Evolutionary conservation across 2,888 invertebrate genomes (phyloP), one percentile per base, ranked within the genome.

Genomic region (Plutella xylostella): DNA sequence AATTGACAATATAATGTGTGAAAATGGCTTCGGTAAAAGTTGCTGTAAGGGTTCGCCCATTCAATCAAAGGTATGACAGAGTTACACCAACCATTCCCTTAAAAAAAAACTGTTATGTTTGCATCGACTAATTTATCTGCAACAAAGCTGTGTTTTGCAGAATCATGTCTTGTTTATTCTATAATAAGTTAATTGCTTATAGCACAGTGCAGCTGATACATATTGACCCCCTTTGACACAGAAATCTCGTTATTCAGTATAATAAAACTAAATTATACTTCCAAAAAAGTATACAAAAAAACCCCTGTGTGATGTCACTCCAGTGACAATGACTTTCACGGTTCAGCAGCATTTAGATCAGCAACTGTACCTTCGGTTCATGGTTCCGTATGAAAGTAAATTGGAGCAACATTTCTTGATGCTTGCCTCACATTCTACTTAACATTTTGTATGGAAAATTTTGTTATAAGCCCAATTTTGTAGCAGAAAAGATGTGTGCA

Each of bases 21-120:
- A 85, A 66, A 78, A 94, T 94, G 94, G 94, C 95, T 68, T 95
- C 95, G 61, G 92, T 96, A 65, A 94, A 94, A 88, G 94, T 94
- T 70, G 94, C 94, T 65, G 94, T 94, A 60, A 89, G 94, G 85
- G 93, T 94, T 79, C 90, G 94, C 72, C 94, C 94, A 77, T 93
- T 94, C 82, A 94, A 93, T 85, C 89, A 92, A 82, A 92, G 94
- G 94, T 94, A 70, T 66, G 73, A 60, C 45, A 17, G 43, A 25
- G 7, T 28, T 34, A 52, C 48, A 39, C 48, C 22, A 47, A 45
- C 49, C 51, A 52, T 49, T 22, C 46, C 53, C 58, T n/a, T n/a
- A n/a, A n/a, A n/a, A 57, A 48, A 45, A 48, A 52, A 52, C n/a
- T 42, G 2, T 15, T 33, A 30, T 42, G 21, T 45, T 41, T 43